Evolutionary conservation across 1,140 invertebrate genomes (phyloP).

Genomic region (Dendroctonus valens): DNA sequence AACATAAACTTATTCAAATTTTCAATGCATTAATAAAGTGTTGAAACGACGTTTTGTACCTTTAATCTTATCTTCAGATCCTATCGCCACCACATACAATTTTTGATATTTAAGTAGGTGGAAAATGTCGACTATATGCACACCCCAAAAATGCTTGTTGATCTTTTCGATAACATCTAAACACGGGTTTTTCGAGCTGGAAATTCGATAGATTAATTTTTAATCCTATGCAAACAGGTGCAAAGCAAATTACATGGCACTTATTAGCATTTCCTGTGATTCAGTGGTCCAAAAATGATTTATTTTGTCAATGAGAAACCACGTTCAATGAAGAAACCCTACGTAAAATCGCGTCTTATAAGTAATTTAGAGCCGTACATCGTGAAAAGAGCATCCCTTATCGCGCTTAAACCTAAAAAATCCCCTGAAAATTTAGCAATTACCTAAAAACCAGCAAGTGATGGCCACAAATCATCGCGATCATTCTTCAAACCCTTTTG

Average conservation of each 20-base stretch:
- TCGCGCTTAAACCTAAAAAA: conserved; percentile 25
- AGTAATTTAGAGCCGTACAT: neutral
- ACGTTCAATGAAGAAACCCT: too few species aligned
- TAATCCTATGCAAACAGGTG: too few species aligned
- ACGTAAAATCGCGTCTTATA: neutral
- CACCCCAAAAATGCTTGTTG: conserved; percentile 20
- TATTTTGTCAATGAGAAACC: too few species aligned
- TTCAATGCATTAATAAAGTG: conserved; percentile 17
- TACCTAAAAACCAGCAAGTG: conserved; percentile 31
- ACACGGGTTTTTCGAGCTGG: neutral
- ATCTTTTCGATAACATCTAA: conserved; percentile 8
- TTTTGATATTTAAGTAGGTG: conserved; percentile 16
- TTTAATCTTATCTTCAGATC: conserved; percentile 22
- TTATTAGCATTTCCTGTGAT: too few species aligned
- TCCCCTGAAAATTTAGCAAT: conserved; percentile 28
- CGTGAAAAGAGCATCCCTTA: conserved; percentile 7
- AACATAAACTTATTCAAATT: too few species aligned
- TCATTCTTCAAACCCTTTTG: conserved; percentile 29
- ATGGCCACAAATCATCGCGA: conserved; percentile 33
- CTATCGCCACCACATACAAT: conserved; percentile 4
- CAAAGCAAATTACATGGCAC: too few species aligned
- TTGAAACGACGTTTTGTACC: conserved; percentile 31
- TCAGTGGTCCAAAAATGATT: too few species aligned
- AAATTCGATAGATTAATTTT: neutral
- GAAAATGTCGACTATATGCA: conserved; percentile 16